Evolutionary conservation across 2,797 vertebrate genomes (phyloP).

Genomic region (Orientallactaga sibirica): DNA sequence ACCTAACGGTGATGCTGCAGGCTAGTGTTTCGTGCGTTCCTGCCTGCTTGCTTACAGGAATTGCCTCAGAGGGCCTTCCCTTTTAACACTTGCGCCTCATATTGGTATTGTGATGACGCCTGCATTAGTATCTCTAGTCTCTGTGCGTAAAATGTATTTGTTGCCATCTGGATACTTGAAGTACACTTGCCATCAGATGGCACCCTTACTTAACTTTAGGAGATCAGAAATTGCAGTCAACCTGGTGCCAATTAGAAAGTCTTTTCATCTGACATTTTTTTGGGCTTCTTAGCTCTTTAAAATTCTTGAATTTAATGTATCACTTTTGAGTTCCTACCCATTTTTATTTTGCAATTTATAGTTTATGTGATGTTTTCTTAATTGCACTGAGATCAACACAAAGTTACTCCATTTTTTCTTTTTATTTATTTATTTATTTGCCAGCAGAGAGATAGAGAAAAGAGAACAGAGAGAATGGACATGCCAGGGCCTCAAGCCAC

Average conservation of each 20-base stretch:
- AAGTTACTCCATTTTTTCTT: not conserved
- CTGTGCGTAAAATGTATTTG: not conserved
- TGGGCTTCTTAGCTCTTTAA: not conserved
- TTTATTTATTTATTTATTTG: no score
- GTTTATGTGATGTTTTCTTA: not conserved
- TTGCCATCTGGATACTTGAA: not conserved
- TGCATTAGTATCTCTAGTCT: not conserved
- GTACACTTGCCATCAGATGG: not conserved
- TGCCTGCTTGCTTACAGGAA: not conserved
- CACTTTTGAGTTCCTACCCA: not conserved
- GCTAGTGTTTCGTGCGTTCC: not conserved
- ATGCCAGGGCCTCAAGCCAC: no score
- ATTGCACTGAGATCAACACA: not conserved
- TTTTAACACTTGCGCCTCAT: not conserved
- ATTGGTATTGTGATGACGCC: not conserved
- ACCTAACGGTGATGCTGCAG: not conserved
- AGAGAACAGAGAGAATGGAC: no score
- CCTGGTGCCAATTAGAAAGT: not conserved
- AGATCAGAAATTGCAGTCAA: not conserved
- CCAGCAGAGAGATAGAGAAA: no score
- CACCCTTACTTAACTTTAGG: not conserved
- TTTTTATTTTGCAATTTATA: not conserved
- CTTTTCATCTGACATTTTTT: not conserved
- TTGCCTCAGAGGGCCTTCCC: not conserved
- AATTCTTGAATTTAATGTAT: not conserved